phyloP scores from a whole-genome alignment of 1,140 invertebrate species.

The Bradynema listronoti region DNA sequence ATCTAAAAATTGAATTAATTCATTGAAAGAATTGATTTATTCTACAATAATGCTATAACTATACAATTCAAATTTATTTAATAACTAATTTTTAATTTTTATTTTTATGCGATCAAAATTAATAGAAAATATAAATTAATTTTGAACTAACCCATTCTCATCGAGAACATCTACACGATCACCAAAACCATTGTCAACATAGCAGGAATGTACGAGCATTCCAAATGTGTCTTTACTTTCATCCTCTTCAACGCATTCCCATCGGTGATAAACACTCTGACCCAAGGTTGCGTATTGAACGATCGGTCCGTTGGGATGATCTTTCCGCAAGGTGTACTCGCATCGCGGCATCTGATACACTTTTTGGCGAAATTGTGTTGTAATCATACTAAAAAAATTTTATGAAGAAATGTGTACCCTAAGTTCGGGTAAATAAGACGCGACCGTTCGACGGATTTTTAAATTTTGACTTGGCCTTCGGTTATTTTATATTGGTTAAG shows the following conservation, averaged over 20 bases:
- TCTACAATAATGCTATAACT: no score
- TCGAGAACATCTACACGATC: constrained; percentile 54
- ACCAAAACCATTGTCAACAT: constrained; percentile 55
- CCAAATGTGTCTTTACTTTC: constrained; percentile 52
- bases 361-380: constrained; percentile 55
- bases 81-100: no score
- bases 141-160: constrained; percentile 35
- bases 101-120: no score
- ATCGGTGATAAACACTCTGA: constrained; percentile 53
- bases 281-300: constrained; percentile 54
- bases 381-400: constrained; percentile 50
- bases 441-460: no score
- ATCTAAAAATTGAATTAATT: constrained; percentile 31
- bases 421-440: no score
- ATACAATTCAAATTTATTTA: no score
- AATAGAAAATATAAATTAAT: no score
- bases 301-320: constrained; percentile 51
- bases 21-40: not conserved
- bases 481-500: no score
- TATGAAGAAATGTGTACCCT: no score
- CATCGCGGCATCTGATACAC: constrained; percentile 56
- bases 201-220: constrained; percentile 57
- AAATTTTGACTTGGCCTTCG: no score
- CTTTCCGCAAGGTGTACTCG: constrained; percentile 55
- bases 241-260: constrained; percentile 55